Evolutionary conservation across 2,888 invertebrate genomes (phyloP).

Genomic region (Amblyjoppa fuscipennis): DNA sequence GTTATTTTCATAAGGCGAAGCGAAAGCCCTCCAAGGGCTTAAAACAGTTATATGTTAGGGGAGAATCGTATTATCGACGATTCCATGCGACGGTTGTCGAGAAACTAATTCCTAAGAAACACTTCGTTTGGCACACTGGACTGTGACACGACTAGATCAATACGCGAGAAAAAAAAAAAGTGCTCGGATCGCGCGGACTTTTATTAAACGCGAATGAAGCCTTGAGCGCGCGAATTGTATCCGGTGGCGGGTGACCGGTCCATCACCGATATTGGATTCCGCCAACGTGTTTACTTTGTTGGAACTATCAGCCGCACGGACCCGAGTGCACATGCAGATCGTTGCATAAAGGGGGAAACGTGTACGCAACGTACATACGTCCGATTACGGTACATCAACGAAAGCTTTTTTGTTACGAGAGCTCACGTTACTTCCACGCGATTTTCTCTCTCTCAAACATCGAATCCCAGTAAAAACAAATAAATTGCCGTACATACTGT

Average conservation of each 20-base stretch:
- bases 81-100: not conserved
- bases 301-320: conserved; percentile 38
- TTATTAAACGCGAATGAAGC: conserved; percentile 78
- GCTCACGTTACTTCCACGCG: not conserved
- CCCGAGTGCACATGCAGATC: conserved; percentile 54
- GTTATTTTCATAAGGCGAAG: too few relatives aligned
- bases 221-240: conserved; percentile 74
- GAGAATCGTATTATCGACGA: not conserved
- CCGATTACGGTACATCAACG: not conserved
- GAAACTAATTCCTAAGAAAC: not conserved
- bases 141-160: conserved; percentile 4
- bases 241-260: conserved; percentile 75
- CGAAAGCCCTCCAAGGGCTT: too few relatives aligned
- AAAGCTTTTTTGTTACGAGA: conserved; percentile 1
- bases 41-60: too few relatives aligned
- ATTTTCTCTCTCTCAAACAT: not conserved
- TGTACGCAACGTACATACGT: conserved; percentile 14
- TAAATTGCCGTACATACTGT: too few relatives aligned
- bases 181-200: conserved; percentile 66
- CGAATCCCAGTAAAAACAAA: not conserved
- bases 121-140: conserved; percentile 3
- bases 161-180: conserved; percentile 32
- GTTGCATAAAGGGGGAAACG: conserved; percentile 65
- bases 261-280: conserved; percentile 60
- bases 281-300: conserved; percentile 66